Evolutionary conservation across 2,888 invertebrate species (phyloP).

Genomic region (Synergus gifuensis): DNA sequence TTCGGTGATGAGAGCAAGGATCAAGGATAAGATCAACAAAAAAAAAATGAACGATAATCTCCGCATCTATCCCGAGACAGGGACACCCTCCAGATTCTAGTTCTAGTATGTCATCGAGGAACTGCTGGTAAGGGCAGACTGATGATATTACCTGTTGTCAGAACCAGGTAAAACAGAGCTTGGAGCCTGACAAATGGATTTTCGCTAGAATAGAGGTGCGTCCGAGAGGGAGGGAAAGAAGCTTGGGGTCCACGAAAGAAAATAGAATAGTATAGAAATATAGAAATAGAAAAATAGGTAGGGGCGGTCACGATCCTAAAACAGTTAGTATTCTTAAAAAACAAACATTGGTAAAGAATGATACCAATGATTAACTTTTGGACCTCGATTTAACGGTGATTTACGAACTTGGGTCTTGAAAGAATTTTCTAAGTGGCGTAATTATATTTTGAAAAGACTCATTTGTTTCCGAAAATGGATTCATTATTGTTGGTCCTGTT

Average conservation of each 20-base stretch:
- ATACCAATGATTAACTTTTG: not conserved
- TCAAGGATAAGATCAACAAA: conserved; percentile 50
- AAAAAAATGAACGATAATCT: conserved; percentile 59
- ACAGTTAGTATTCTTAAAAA: not conserved
- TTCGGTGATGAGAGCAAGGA: conserved; percentile 68
- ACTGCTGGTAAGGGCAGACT: conserved; percentile 23
- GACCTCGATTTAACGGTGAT: not conserved
- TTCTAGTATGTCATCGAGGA: conserved; percentile 47
- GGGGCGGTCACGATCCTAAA: conserved; percentile 10
- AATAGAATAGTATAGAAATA: not conserved
- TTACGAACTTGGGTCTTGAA: not conserved
- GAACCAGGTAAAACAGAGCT: conserved; percentile 57
- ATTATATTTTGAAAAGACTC: too few relatives aligned
- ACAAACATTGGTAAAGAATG: not conserved
- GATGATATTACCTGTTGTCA: conserved; percentile 48
- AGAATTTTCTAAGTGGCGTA: not conserved
- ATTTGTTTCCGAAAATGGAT: not conserved
- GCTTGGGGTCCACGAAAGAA: not conserved
- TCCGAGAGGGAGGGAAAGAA: conserved; percentile 18
- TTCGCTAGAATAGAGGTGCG: conserved; percentile 44
- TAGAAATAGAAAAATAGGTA: conserved; percentile 22
- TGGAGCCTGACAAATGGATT: conserved; percentile 56
- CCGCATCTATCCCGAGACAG: not conserved
- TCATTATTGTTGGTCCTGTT: not conserved
- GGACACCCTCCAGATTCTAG: conserved; percentile 16